These are phyloP conservation scores for Tetanocera ferruginea DNA, from an alignment of 2,888 invertebrate genomes.

Conservation along the genomic window DNA sequence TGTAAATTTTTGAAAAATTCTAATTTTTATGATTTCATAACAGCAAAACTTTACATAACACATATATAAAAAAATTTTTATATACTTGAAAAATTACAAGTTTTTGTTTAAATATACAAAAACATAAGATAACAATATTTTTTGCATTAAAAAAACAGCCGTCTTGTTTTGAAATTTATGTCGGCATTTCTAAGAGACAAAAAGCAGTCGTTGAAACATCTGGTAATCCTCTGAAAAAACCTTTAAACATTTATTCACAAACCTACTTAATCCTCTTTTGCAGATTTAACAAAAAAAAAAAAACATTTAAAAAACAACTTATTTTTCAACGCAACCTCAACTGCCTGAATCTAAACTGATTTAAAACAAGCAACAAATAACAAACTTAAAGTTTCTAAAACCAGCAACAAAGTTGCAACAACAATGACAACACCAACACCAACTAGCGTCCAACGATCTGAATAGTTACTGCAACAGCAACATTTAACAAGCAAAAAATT, in stretches of 20 bases:
- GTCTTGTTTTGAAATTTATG: no score
- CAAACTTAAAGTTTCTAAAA: constrained; percentile 28
- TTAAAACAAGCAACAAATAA: background rate
- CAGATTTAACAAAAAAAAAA: constrained; percentile 18
- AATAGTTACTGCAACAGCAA: constrained; percentile 28
- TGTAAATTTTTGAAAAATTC: no score
- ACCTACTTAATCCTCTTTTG: background rate
- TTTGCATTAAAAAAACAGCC: no score
- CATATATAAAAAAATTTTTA: no score
- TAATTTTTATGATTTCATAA: no score
- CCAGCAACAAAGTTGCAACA: constrained; percentile 43
- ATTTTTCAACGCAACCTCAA: constrained; percentile 20
- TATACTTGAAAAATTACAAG: no score
- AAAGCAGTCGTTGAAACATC: background rate
- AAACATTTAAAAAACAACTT: background rate
- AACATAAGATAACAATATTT: no score
- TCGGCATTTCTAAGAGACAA: background rate
- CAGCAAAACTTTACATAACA: no score
- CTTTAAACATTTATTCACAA: background rate
- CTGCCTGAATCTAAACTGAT: constrained; percentile 28
- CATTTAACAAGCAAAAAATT: constrained; percentile 17
- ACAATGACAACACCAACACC: constrained; percentile 41
- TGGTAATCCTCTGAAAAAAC: background rate
- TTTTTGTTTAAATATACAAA: no score
- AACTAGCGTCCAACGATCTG: constrained; percentile 31